A percentile compares a stretch with the other conserved stretches of the same genome.
These are phyloP conservation scores for Peromyscus aztecus DNA, from an alignment of 2,797 vertebrate genomes.

Conservation along the genomic window DNA sequence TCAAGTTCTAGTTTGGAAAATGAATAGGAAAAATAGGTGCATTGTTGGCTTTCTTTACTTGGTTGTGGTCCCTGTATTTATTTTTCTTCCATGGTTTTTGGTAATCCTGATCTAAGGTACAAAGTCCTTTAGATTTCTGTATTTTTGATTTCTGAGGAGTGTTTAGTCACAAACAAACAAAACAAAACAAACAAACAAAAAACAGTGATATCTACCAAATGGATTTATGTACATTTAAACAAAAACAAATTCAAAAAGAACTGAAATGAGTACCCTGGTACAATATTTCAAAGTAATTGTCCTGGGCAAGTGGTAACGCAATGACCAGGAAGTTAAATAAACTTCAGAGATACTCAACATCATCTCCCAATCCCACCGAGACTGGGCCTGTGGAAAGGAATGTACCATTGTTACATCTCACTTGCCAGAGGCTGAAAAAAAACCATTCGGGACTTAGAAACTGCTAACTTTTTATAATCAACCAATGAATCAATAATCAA, in stretches of 20 bases:
- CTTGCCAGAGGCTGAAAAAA: not conserved
- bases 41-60: not conserved
- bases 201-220: not conserved
- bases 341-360: not conserved
- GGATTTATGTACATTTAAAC: not conserved
- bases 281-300: not conserved
- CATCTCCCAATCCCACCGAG: not conserved
- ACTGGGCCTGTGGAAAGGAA: not conserved
- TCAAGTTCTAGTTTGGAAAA: not conserved
- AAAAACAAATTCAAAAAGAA: not conserved
- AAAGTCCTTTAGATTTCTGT: not conserved
- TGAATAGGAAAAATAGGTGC: not conserved
- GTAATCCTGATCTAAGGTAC: not conserved
- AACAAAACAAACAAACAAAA: not conserved
- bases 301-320: not conserved
- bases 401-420: too few relatives aligned
- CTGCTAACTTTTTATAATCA: not conserved
- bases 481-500: not conserved
- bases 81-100: not conserved
- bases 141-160: not conserved
- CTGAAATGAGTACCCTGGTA: not conserved
- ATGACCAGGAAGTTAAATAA: not conserved
- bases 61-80: not conserved
- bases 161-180: not conserved
- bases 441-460: not conserved